Conservation (phyloP, 2,113 vertebrate species). For the Charina bottae region DNA sequence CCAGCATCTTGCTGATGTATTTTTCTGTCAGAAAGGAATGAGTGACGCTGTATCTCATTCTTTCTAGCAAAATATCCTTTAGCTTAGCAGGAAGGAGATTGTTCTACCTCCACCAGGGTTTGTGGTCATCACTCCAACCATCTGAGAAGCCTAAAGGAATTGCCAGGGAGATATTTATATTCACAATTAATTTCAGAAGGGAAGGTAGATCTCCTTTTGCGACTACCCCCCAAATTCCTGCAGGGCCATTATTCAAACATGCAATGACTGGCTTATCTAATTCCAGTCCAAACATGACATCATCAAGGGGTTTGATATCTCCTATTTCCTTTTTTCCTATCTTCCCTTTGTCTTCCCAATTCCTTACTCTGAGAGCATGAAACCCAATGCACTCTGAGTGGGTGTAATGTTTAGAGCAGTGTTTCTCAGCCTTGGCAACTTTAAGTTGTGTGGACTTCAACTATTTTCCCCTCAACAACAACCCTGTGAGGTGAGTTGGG, state of each 20-base stretch:
- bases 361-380: not conserved
- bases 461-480: too few relatives aligned
- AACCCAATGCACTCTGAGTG: not conserved
- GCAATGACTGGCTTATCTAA: not conserved
- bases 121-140: not conserved
- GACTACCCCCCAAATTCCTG: not conserved
- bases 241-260: not conserved
- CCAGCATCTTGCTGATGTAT: conserved; percentile 40
- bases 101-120: not conserved
- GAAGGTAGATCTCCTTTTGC: not conserved
- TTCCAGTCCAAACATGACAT: not conserved
- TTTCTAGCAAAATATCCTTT: conserved; percentile 21
- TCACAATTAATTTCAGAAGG: not conserved
- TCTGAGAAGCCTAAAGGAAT: not conserved
- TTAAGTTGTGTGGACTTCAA: too few relatives aligned
- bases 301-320: not conserved
- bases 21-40: not conserved
- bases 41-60: conserved; percentile 24
- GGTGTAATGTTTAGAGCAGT: not conserved
- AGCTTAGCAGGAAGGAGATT: conserved; percentile 18
- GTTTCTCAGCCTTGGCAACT: too few relatives aligned
- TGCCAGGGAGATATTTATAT: not conserved
- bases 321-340: too few relatives aligned
- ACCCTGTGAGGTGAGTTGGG: too few relatives aligned
- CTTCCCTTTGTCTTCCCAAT: not conserved